These are phyloP conservation scores for Synergus umbraculus DNA, from an alignment of 2,888 invertebrate species.

Conservation along the genomic window DNA sequence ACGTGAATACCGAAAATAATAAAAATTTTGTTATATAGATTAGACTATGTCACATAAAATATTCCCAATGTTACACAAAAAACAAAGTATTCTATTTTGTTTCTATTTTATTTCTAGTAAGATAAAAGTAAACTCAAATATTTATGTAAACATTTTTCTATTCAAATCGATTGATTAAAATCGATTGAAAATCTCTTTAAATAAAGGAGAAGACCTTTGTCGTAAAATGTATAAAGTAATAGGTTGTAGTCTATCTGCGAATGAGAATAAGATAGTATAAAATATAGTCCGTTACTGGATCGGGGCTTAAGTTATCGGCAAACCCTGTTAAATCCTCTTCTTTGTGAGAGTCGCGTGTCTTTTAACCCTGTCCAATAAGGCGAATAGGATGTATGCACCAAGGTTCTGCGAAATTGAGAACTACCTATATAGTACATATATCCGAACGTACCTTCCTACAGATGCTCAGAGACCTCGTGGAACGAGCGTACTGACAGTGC, in stretches of 20 bases:
- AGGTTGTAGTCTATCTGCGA: background rate
- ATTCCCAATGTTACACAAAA: no score
- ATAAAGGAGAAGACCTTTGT: background rate
- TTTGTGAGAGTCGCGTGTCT: background rate
- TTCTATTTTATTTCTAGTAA: no score
- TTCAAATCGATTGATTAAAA: no score
- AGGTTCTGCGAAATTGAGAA: slow-evolving; percentile 24
- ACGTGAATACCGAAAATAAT: no score
- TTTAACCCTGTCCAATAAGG: slow-evolving; percentile 8
- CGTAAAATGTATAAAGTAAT: slow-evolving; percentile 1
- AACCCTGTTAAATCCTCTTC: background rate
- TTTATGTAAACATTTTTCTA: no score
- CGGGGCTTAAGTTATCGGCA: slow-evolving; percentile 14
- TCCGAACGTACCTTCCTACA: slow-evolving; percentile 14
- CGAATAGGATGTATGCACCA: background rate
- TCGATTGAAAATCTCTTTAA: no score
- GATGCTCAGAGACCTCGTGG: slow-evolving; percentile 27
- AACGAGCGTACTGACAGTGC: slow-evolving; percentile 53
- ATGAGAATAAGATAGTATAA: slow-evolving; percentile 21
- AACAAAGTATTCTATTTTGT: no score
- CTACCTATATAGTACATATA: slow-evolving; percentile 21
- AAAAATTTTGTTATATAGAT: no score
- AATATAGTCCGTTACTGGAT: slow-evolving; percentile 25
- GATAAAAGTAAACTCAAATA: no score
- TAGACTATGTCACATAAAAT: no score